These are phyloP conservation scores for Caligus rogercresseyi DNA, from an alignment of 1,140 invertebrate genomes.

Conservation along the genomic window DNA sequence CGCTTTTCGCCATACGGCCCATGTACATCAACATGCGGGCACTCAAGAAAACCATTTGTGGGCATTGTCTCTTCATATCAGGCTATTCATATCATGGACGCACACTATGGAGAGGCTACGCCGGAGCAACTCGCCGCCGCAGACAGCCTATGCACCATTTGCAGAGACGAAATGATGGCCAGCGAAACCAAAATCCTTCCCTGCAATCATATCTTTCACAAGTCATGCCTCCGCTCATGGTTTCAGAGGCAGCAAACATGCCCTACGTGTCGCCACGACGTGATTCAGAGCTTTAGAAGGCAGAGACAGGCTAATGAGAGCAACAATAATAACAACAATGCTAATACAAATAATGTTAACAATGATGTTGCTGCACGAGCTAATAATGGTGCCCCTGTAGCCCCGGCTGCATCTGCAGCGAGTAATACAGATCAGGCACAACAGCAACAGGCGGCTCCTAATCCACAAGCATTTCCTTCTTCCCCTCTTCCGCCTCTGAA, in stretches of 20 bases:
- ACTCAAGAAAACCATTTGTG: constrained; percentile 49
- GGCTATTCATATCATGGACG: constrained; percentile 96
- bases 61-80: constrained; percentile 91
- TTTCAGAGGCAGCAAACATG: constrained; percentile 99
- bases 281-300: background rate
- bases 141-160: constrained; percentile 96
- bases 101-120: constrained; percentile 88
- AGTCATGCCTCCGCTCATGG: constrained; percentile 93
- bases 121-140: constrained; percentile 74
- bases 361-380: background rate
- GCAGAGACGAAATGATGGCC: constrained; percentile 71
- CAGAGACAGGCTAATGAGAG: background rate
- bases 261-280: constrained; percentile 67
- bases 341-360: constrained; percentile 4
- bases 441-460: background rate
- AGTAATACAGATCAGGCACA: background rate
- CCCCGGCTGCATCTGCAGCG: background rate
- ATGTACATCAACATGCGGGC: constrained; percentile 91
- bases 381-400: background rate
- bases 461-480: background rate
- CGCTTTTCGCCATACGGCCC: constrained; percentile 91
- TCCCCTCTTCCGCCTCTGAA: background rate
- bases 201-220: constrained; percentile 98
- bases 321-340: constrained; percentile 2
- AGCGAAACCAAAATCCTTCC: constrained; percentile 88